Evolutionary conservation across 2,113 vertebrate species (phyloP), one percentile per base, ranked within the genome.

Genomic region (Australoheros scitulus): DNA sequence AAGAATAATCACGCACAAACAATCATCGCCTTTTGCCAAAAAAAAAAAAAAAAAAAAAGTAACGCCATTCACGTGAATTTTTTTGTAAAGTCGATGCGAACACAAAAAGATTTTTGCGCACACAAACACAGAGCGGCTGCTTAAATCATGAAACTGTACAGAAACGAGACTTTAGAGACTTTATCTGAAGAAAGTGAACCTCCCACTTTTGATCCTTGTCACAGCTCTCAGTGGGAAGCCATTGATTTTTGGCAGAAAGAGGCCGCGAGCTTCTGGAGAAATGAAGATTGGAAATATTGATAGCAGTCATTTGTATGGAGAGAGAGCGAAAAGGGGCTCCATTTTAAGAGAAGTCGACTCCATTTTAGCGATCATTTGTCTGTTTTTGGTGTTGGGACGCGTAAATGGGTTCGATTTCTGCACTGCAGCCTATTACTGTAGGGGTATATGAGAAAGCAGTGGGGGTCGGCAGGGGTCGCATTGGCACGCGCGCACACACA

Each of bases 211-310:
- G 89, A 93, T 92, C 83, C 89, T 79, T 86, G 93, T 87, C 88
- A 82, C 80, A 84, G 82, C 76, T 89, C 88, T 86, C 86, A 89
- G 89, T 82, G 90, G 86, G 91, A 88, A 78, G 84, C 90, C 91
- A 95, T 95, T 87, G 94, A 96, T 95, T 94, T 90, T 77, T 88
- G 84, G 81, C 86, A 91, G 84, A 91, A 90, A 81, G 79, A 89
- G 84, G 81, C 83, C 43, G 13, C 59, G 84, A 86, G 88, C 81
- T 68, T 81, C 72, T 61, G 78, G 79, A 86, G 77, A 91, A 94
- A 90, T 89, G 92, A 89, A 91, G 93, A 96, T 94, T 94, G 91
- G 88, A 95, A 93, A 93, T 94, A 93, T 94, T 93, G 94, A 93
- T 94, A 94, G 85, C 70, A 81, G 88, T 86, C 85, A 88, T 94